A percentile compares a stretch with the other conserved stretches of the same genome.
These are phyloP conservation scores for Vannuccia rotundouncinata DNA, from an alignment of 2,888 invertebrate genomes.

Conservation along the genomic window DNA sequence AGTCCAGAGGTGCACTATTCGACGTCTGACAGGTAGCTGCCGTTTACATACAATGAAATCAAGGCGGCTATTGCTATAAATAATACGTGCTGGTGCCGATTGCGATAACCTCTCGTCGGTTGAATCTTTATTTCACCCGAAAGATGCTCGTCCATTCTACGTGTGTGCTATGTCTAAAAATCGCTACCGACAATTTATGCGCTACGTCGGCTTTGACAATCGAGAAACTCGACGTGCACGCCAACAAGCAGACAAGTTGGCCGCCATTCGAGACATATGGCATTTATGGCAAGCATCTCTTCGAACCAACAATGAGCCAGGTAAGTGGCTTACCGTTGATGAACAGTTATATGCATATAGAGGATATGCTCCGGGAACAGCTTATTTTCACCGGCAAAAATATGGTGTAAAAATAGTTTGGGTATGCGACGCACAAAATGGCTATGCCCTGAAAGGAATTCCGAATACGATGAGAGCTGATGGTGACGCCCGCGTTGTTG, in stretches of 20 bases:
- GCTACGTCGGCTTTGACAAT: background rate
- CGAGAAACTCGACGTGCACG: background rate
- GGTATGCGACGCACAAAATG: background rate
- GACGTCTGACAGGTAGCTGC: no score
- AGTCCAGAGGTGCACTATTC: no score
- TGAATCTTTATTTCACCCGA: constrained; percentile 1
- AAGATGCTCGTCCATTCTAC: background rate
- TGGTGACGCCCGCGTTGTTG: background rate
- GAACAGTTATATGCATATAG: background rate
- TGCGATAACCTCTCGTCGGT: background rate
- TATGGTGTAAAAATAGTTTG: background rate
- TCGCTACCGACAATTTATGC: background rate
- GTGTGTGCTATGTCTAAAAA: background rate
- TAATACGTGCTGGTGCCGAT: constrained; percentile 5
- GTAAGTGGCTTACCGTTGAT: background rate
- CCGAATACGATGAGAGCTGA: background rate
- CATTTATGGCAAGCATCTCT: background rate
- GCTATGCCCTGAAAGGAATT: background rate
- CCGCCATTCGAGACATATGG: background rate
- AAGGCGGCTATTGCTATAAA: no score
- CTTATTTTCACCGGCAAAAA: background rate
- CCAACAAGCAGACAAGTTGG: background rate
- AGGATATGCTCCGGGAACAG: background rate
- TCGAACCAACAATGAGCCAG: background rate
- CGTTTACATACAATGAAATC: no score